Percentiles rank a stretch among this genome's conserved stretches.
Conservation (phyloP, 1,140 invertebrate species). For the Microvelia longipes region DNA sequence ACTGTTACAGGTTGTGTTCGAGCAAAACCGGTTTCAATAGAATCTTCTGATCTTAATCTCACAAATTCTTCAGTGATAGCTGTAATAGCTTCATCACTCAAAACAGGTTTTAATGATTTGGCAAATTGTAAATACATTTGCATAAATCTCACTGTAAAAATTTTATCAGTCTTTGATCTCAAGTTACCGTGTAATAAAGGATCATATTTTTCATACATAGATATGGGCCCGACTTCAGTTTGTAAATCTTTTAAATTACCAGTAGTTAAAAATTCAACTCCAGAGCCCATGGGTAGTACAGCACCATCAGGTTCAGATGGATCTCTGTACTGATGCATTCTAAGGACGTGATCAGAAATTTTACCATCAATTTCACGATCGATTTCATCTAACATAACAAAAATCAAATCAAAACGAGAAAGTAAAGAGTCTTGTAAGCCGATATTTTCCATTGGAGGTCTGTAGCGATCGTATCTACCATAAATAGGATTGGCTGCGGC, state of each 20-base stretch:
- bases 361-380: conserved; percentile 78
- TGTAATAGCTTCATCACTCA: conserved; percentile 78
- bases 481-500: conserved; percentile 99
- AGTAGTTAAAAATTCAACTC: conserved; percentile 67
- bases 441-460: conserved; percentile 99
- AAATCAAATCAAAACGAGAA: conserved; percentile 96
- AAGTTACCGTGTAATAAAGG: conserved; percentile 69
- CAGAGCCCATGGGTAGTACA: conserved; percentile 64
- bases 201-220: conserved; percentile 88
- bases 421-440: conserved; percentile 93
- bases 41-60: conserved; percentile 72
- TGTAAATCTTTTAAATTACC: conserved; percentile 50
- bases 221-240: conserved; percentile 40
- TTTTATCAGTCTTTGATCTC: conserved; percentile 61
- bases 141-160: conserved; percentile 87
- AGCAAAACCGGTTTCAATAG: conserved; percentile 63
- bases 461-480: conserved; percentile 96
- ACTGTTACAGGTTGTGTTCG: conserved; percentile 95
- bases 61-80: conserved; percentile 92
- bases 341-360: conserved; percentile 91
- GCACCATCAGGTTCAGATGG: conserved; percentile 89
- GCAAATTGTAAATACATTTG: conserved; percentile 94
- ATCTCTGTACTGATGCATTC: conserved; percentile 88
- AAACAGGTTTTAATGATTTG: conserved; percentile 67
- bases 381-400: conserved; percentile 87